These are phyloP conservation scores for Leucopternis melanops DNA, from an alignment of 2,113 vertebrate species.

Conservation along the genomic window DNA sequence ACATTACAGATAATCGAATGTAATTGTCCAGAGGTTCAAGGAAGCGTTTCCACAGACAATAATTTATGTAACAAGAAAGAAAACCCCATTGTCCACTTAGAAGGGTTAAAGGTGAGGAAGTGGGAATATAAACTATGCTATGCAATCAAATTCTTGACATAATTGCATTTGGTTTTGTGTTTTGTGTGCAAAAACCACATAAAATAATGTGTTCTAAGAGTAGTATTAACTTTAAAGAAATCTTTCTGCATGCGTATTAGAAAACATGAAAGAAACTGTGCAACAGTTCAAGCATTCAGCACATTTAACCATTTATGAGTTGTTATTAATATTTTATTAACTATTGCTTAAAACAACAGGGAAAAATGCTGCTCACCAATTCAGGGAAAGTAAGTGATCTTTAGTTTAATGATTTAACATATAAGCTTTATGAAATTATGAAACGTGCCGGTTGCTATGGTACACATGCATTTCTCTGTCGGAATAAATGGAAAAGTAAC, in stretches of 20 bases:
- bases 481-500: background rate
- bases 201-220: background rate
- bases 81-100: slow-evolving; percentile 35
- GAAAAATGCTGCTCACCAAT: background rate
- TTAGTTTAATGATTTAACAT: slow-evolving; percentile 22
- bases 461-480: background rate
- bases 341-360: slow-evolving; percentile 39
- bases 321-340: slow-evolving; percentile 64
- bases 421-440: background rate
- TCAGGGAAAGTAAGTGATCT: slow-evolving; percentile 35
- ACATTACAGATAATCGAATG: slow-evolving; percentile 10
- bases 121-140: slow-evolving; percentile 18
- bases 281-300: slow-evolving; percentile 21
- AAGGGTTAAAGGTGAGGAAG: slow-evolving; percentile 33
- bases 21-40: slow-evolving; percentile 1
- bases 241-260: background rate
- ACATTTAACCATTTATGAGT: slow-evolving; percentile 59
- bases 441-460: background rate
- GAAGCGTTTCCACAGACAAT: background rate
- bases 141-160: slow-evolving; percentile 25
- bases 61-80: slow-evolving; percentile 11
- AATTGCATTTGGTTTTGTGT: background rate
- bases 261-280: background rate
- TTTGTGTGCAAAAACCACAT: background rate
- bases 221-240: slow-evolving; percentile 2